Evolutionary conservation across 2,888 invertebrate genomes (phyloP), one percentile per base, ranked within the genome.

Genomic region (Phrixothrix hirtus): DNA sequence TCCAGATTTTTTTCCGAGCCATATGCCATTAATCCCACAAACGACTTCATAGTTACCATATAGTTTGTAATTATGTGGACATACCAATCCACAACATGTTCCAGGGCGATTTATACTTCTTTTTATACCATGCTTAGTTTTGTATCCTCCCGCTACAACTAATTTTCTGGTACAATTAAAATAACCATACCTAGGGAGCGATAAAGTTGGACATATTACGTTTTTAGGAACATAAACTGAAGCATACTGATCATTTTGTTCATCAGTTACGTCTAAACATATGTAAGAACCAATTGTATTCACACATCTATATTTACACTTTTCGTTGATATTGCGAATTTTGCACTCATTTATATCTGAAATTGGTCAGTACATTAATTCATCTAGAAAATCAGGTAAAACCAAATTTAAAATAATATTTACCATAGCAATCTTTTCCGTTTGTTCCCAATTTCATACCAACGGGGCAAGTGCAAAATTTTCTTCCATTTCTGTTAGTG

Each of bases 401-500:
- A n/a, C n/a, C n/a, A n/a, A n/a, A n/a, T n/a, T n/a, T n/a, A n/a
- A n/a, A n/a, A n/a, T n/a, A n/a, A n/a, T n/a, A n/a, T n/a, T n/a
- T n/a, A n/a, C 30, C 10, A 10, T 30, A 12, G 6, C n/a, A 7
- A 10, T 1, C 6, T 1, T 30, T 30, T 11, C 11, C 10, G 6
- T 30, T 12, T 2, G 6, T 11, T 30, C n/a, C n/a, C 30, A 30
- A 7, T 11, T 6, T 11, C 68, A 73, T 66, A 5, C 74, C 75
- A 25, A 61, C 60, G 1, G 76, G 75, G 51, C 76, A 76, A 7
- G 67, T 57, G 56, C 76, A 76, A 52, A 71, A 74, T 9, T 70
- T 67, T 21, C 62, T 56, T 21, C 69, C 74, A 42, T 74, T 76
- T 0, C 82, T 79, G 67, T 84, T 84, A 59, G 79, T 74, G 66